These are phyloP conservation scores for Acrobasis consociella DNA, from an alignment of 2,888 invertebrate species.

Conservation along the genomic window DNA sequence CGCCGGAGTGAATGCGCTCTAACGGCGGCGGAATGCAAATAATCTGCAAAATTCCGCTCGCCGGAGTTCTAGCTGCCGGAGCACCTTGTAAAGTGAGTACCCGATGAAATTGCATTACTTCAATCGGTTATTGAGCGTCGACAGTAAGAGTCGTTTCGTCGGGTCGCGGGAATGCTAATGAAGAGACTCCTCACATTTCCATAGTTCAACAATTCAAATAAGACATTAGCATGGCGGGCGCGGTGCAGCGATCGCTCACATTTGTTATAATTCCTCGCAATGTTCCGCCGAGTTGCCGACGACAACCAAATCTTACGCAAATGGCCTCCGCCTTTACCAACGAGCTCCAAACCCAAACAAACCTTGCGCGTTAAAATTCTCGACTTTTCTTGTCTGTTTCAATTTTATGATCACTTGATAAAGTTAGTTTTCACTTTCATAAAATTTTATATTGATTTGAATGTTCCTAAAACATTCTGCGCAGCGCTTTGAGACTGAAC, in stretches of 20 bases:
- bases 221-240: slow-evolving; percentile 19
- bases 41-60: slow-evolving; percentile 10
- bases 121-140: slow-evolving; percentile 10
- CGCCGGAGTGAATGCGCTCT: slow-evolving; percentile 6
- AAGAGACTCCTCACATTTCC: slow-evolving; percentile 11
- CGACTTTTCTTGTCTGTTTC: no score
- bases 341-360: no score
- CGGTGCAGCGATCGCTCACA: slow-evolving; percentile 20
- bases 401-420: no score
- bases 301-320: neutral
- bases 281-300: neutral
- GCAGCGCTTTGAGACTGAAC: no score
- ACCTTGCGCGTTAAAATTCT: no score
- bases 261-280: slow-evolving; percentile 16
- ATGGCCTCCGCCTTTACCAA: neutral
- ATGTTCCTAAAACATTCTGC: no score
- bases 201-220: slow-evolving; percentile 25
- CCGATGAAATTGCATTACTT: slow-evolving; percentile 19
- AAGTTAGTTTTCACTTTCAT: no score
- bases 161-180: slow-evolving; percentile 20
- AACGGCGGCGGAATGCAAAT: slow-evolving; percentile 15
- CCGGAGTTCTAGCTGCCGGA: neutral
- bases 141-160: slow-evolving; percentile 10
- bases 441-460: no score
- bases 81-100: slow-evolving; percentile 13